These are phyloP conservation scores for Ictalurus punctatus DNA, from an alignment of 2,113 vertebrate species.

Conservation along the genomic window DNA sequence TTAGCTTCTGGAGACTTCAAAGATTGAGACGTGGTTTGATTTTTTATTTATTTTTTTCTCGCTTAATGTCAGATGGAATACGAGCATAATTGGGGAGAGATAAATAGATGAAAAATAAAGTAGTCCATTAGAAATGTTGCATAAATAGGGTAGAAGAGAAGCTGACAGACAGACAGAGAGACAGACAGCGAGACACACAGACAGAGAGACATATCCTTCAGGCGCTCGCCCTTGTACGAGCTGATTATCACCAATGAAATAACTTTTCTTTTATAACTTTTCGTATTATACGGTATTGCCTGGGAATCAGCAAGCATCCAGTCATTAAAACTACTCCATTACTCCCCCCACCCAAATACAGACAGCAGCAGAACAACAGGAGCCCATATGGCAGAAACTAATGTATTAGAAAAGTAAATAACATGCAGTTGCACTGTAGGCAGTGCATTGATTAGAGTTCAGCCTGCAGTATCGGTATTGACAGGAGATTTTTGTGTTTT, in stretches of 20 bases:
- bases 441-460: conserved; percentile 34
- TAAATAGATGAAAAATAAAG: conserved; percentile 9
- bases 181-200: not conserved
- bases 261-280: conserved; percentile 4
- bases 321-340: not conserved
- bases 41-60: not conserved
- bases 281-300: not conserved
- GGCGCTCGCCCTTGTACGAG: not conserved
- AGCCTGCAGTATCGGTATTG: conserved; percentile 11
- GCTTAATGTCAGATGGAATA: conserved; percentile 18
- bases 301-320: not conserved
- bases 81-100: conserved; percentile 26
- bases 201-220: not conserved
- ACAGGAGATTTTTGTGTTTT: not conserved
- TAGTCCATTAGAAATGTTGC: not conserved
- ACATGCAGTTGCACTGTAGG: conserved; percentile 12
- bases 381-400: conserved; percentile 19
- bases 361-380: conserved; percentile 8
- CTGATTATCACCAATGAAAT: conserved; percentile 24
- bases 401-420: conserved; percentile 29
- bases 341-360: not conserved
- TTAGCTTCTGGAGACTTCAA: conserved; percentile 8
- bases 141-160: not conserved
- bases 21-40: not conserved
- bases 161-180: not conserved